Evolutionary conservation across 2,797 vertebrate species (phyloP).

Genomic region (Fringilla coelebs): DNA sequence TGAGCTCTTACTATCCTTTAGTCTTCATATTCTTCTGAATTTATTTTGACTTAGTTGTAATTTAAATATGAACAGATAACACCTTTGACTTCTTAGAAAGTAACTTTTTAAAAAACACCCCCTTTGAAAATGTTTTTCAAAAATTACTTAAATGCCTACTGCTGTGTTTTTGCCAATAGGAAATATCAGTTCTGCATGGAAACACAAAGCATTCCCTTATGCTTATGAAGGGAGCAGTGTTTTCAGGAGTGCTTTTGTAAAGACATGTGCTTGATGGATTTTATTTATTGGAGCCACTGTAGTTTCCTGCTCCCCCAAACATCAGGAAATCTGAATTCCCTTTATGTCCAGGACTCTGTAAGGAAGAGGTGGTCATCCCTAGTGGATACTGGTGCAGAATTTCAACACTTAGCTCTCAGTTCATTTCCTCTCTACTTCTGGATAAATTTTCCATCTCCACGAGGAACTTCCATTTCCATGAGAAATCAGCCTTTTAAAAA

Average conservation of each 20-base stretch:
- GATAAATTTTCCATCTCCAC: not conserved
- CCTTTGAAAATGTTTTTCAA: not conserved
- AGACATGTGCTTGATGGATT: not conserved
- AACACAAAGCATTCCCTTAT: not conserved
- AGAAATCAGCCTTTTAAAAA: not conserved
- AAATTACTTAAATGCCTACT: not conserved
- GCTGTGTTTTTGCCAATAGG: not conserved
- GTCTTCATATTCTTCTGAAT: not conserved
- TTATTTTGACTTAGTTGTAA: not conserved
- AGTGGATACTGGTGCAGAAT: not conserved
- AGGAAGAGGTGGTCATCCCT: not conserved
- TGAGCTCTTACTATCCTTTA: not conserved
- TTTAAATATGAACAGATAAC: conserved; percentile 24
- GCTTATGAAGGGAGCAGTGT: not conserved
- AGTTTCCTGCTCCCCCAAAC: not conserved
- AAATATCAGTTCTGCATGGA: not conserved
- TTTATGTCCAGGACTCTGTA: not conserved
- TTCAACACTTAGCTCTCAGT: not conserved
- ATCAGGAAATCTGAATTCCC: not conserved
- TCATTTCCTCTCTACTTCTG: not conserved
- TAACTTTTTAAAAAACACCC: not conserved
- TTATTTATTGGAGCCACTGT: not conserved
- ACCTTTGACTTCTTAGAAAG: not conserved
- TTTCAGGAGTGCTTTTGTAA: not conserved
- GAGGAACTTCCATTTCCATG: not conserved